Evolutionary conservation across 2,888 invertebrate species (phyloP).

Genomic region (Drosophila barbarae): DNA sequence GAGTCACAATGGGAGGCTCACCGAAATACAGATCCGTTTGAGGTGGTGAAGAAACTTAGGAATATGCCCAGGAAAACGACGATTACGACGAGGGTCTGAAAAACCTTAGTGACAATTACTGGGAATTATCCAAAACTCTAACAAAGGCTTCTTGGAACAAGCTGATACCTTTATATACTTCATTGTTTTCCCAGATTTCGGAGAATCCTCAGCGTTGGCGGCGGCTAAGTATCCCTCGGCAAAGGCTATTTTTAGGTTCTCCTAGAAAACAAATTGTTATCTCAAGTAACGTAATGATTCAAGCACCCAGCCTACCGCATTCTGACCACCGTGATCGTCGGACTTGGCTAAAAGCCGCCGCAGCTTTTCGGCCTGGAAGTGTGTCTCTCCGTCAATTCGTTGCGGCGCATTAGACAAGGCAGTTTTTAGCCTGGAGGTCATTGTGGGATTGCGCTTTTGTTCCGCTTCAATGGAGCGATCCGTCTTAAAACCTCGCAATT

Average conservation of each 20-base stretch:
- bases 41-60: constrained; percentile 86
- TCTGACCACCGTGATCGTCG: constrained; percentile 53
- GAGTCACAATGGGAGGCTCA: constrained; percentile 59
- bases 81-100: constrained; percentile 87
- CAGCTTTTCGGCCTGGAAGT: constrained; percentile 70
- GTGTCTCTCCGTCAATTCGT: constrained; percentile 61
- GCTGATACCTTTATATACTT: constrained; percentile 80
- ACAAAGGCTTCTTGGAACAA: not conserved
- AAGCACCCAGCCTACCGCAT: constrained; percentile 50
- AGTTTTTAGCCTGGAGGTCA: constrained; percentile 84
- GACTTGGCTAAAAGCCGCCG: constrained; percentile 67
- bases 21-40: constrained; percentile 87
- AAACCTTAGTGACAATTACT: constrained; percentile 80
- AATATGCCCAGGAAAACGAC: constrained; percentile 89
- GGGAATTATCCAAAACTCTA: constrained; percentile 42
- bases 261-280: constrained; percentile 79
- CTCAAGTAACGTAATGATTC: not conserved
- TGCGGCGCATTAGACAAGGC: constrained; percentile 62
- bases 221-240: constrained; percentile 94
- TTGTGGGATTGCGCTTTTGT: constrained; percentile 85
- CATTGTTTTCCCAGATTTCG: constrained; percentile 81
- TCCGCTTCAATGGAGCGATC: constrained; percentile 87
- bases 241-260: constrained; percentile 91
- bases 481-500: constrained; percentile 87
- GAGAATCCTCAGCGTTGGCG: constrained; percentile 79